Percentiles rank a stretch among this genome's conserved stretches.
phyloP scores from a whole-genome alignment of 1,140 invertebrate genomes.

The Drosophila virilis region DNA sequence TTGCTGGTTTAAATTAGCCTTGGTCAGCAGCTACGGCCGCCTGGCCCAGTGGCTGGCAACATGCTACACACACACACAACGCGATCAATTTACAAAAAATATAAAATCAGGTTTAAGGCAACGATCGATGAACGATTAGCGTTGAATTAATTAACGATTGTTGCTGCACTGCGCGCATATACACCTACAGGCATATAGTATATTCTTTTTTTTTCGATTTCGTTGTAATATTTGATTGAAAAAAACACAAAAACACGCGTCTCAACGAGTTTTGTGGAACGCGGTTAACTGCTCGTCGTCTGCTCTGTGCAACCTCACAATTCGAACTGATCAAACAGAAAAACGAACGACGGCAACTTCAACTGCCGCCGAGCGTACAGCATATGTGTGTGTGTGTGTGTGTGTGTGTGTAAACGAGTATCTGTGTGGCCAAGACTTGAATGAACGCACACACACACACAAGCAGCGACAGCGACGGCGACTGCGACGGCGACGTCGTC shows the following conservation, averaged over 20 bases:
- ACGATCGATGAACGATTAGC: not conserved
- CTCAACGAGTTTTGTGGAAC: conserved; percentile 25
- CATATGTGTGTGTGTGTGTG: conserved; percentile 5
- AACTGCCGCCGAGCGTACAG: conserved; percentile 18
- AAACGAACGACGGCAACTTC: conserved; percentile 58
- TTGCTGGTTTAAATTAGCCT: conserved; percentile 40
- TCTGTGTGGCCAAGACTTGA: conserved; percentile 52
- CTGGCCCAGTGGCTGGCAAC: conserved; percentile 19
- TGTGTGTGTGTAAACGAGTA: conserved; percentile 39
- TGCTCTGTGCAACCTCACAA: conserved; percentile 70
- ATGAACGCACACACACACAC: conserved; percentile 39
- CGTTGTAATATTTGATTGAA: no score
- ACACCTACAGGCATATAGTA: no score
- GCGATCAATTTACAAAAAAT: not conserved
- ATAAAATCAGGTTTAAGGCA: not conserved
- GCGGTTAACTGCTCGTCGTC: conserved; percentile 46
- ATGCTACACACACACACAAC: conserved; percentile 11
- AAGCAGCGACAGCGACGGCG: not conserved
- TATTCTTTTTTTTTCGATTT: no score
- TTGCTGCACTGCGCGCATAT: not conserved
- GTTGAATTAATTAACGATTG: not conserved
- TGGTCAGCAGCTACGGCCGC: conserved; percentile 23
- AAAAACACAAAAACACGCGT: not conserved
- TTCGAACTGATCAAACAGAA: conserved; percentile 79
- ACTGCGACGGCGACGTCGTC: conserved; percentile 22